phyloP scores from a whole-genome alignment of 2,888 invertebrate species.

The Limnephilus lunatus region DNA sequence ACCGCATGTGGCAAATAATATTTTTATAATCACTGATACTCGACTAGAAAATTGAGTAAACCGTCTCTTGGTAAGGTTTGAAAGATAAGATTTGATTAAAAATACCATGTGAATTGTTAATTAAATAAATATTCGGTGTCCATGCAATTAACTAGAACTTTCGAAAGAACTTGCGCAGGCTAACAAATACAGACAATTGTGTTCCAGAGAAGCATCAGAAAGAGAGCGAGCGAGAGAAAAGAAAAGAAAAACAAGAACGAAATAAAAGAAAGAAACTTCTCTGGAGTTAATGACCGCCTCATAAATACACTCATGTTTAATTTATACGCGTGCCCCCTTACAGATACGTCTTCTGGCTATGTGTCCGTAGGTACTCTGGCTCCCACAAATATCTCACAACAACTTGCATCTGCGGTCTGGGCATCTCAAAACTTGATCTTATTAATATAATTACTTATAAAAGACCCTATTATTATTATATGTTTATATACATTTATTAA shows the following conservation, averaged over 20 bases:
- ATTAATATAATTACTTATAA: not conserved
- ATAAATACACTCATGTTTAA: slow-evolving; percentile 74
- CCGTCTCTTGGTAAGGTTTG: not conserved
- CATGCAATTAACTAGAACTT: slow-evolving; percentile 13
- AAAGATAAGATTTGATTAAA: not conserved
- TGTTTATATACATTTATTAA: not conserved
- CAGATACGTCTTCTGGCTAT: not conserved
- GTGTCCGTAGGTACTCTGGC: not conserved
- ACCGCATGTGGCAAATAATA: not conserved
- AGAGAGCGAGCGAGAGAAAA: slow-evolving; percentile 15
- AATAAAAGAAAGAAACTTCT: slow-evolving; percentile 69
- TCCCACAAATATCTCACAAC: not conserved
- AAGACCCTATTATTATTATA: not conserved
- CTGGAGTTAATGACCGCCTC: slow-evolving; percentile 71
- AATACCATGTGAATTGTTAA: not conserved
- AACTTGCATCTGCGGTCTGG: not conserved
- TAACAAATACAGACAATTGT: not conserved
- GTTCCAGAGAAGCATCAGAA: slow-evolving; percentile 17
- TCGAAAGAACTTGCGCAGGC: slow-evolving; percentile 24
- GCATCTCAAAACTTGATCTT: not conserved
- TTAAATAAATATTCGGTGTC: not conserved
- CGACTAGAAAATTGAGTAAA: not conserved
- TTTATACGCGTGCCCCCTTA: slow-evolving; percentile 70
- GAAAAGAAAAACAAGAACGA: slow-evolving; percentile 59
- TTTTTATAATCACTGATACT: not conserved